phyloP scores from a whole-genome alignment of 2,113 vertebrate species.

The Centropristis striata region DNA sequence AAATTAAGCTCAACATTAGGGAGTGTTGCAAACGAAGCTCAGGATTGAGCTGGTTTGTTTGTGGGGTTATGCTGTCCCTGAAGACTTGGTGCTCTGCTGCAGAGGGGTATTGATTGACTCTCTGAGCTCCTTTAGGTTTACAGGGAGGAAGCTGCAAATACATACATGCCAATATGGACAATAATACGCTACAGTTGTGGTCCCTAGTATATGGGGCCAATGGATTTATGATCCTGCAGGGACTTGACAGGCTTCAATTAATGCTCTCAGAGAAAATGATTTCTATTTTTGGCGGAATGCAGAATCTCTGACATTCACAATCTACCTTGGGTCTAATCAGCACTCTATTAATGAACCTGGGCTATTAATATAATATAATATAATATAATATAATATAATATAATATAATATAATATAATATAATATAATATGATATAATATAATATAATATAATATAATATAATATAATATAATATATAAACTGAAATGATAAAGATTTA shows the following conservation, averaged over 20 bases:
- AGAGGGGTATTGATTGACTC: slow-evolving; percentile 31
- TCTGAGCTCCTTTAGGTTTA: slow-evolving; percentile 29
- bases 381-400: no score
- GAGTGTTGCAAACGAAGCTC: slow-evolving; percentile 9
- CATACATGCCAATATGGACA: slow-evolving; percentile 24
- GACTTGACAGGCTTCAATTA: slow-evolving; percentile 11
- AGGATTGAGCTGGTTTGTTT: slow-evolving; percentile 25
- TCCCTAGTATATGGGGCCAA: slow-evolving; percentile 19
- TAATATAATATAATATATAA: no score
- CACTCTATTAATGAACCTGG: background rate
- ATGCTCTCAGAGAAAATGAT: slow-evolving; percentile 6
- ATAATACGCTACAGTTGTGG: background rate
- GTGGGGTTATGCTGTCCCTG: slow-evolving; percentile 4
- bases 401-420: no score
- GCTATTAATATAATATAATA: background rate
- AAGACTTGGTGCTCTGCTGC: slow-evolving; percentile 8
- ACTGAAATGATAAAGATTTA: background rate
- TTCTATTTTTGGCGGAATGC: background rate
- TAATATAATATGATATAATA: no score
- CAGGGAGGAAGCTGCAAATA: background rate
- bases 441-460: no score
- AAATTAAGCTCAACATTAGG: slow-evolving; percentile 23
- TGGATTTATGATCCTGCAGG: slow-evolving; percentile 39
- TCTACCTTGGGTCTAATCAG: background rate
- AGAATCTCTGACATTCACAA: background rate